Conservation (phyloP, 2,888 invertebrate genomes). For the Notodonta dromedarius region DNA sequence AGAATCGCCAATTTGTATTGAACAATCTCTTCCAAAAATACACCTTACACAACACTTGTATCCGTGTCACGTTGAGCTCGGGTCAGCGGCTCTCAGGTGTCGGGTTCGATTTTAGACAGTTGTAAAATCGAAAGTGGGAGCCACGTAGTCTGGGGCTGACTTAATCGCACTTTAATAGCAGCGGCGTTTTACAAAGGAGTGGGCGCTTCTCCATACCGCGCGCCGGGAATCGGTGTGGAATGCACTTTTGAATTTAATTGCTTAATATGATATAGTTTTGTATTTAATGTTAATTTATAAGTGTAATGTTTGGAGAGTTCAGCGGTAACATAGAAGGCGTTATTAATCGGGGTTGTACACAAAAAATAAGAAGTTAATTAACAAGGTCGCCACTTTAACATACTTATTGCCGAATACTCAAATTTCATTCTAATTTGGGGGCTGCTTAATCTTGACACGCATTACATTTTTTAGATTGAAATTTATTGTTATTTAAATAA, state of each 20-base stretch:
- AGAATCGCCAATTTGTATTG: neutral
- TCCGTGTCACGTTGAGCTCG: conserved; percentile 42
- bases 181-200: conserved; percentile 71
- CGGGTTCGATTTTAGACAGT: conserved; percentile 60
- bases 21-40: neutral
- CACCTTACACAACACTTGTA: conserved; percentile 19
- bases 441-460: too few relatives aligned
- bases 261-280: conserved; percentile 30
- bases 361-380: neutral
- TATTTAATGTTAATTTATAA: neutral
- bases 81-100: conserved; percentile 28
- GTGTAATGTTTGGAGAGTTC: neutral
- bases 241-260: conserved; percentile 37
- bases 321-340: neutral
- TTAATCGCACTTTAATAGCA: conserved; percentile 79
- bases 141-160: conserved; percentile 62
- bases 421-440: too few relatives aligned
- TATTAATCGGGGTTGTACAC: neutral
- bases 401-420: too few relatives aligned
- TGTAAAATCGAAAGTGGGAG: conserved; percentile 81
- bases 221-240: conserved; percentile 34
- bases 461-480: too few relatives aligned
- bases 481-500: too few relatives aligned
- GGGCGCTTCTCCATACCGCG: conserved; percentile 49
- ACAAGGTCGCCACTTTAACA: too few relatives aligned